Percentiles rank a stretch among this genome's conserved stretches.
These are phyloP conservation scores for Pterobdella sp. DNA, from an alignment of 2,888 invertebrate genomes.

Conservation along the genomic window DNA sequence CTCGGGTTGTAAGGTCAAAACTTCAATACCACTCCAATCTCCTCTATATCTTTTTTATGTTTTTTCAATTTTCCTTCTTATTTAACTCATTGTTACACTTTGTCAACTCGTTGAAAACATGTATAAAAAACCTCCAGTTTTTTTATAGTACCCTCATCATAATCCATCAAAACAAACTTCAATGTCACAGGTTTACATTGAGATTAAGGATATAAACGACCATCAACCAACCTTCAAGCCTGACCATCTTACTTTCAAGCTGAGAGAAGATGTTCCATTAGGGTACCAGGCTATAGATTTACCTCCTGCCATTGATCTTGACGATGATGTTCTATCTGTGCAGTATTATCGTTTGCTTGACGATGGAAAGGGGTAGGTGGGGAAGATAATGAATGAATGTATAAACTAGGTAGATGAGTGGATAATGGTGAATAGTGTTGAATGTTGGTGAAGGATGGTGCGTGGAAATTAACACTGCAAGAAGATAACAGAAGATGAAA, in stretches of 20 bases:
- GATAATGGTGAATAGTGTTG: too few relatives aligned
- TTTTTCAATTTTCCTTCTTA: neutral
- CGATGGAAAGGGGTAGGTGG: neutral
- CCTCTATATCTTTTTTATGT: too few relatives aligned
- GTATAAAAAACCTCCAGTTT: neutral
- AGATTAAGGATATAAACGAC: conserved; percentile 37
- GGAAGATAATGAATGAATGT: neutral
- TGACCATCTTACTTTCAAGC: conserved; percentile 23
- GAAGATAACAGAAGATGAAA: too few relatives aligned
- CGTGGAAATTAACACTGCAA: too few relatives aligned
- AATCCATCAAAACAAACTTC: neutral
- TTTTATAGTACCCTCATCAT: neutral
- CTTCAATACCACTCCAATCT: too few relatives aligned
- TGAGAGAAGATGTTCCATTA: conserved; percentile 33
- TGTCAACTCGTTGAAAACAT: neutral
- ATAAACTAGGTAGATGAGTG: too few relatives aligned
- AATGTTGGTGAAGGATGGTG: too few relatives aligned
- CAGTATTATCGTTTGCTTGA: conserved; percentile 32
- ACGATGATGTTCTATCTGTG: conserved; percentile 28
- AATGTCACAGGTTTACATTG: conserved; percentile 27
- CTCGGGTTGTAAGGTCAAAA: too few relatives aligned
- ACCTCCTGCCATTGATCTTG: conserved; percentile 35
- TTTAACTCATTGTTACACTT: neutral
- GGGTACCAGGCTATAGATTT: conserved; percentile 31
- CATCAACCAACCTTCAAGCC: conserved; percentile 36